A percentile compares a stretch with the other conserved stretches of the same genome.
Evolutionary conservation across 2,113 vertebrate genomes (phyloP).

Genomic region (Phyllostomus discolor): DNA sequence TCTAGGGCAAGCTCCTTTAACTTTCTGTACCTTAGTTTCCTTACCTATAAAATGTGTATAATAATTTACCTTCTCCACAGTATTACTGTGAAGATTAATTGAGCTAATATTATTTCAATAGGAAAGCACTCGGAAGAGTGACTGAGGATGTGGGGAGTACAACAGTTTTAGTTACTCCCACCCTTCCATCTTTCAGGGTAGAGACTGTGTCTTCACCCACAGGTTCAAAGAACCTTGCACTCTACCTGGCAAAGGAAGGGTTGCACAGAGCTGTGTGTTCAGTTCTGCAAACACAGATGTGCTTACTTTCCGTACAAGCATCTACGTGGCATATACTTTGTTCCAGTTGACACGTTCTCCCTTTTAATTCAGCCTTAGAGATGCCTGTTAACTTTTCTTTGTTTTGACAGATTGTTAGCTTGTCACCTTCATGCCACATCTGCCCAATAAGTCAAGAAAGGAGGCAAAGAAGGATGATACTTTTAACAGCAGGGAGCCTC

Average conservation of each 20-base stretch:
- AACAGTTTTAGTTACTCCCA: background rate
- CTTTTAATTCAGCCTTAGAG: slow-evolving; percentile 16
- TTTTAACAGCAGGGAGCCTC: slow-evolving; percentile 14
- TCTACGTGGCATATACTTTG: background rate
- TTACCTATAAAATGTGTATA: background rate
- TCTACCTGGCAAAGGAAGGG: background rate
- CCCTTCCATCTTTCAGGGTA: background rate
- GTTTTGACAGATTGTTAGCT: slow-evolving; percentile 59
- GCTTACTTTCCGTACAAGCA: slow-evolving; percentile 8
- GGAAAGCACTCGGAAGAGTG: background rate
- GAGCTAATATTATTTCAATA: background rate
- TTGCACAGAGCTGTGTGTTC: background rate
- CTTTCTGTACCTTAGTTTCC: background rate
- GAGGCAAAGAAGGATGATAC: background rate
- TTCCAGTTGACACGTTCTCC: background rate
- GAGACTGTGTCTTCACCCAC: background rate
- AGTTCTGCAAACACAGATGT: slow-evolving; percentile 6
- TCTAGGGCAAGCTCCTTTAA: background rate
- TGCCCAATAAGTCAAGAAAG: slow-evolving; percentile 32
- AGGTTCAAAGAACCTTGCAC: background rate
- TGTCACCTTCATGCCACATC: slow-evolving; percentile 49
- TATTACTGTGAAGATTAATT: background rate
- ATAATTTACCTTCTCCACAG: background rate
- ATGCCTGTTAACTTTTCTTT: slow-evolving; percentile 53
- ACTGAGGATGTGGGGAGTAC: background rate